Percentiles rank a stretch among this genome's conserved stretches.
Evolutionary conservation across 2,888 invertebrate genomes (phyloP).

Genomic region (Tenodera sinensis): DNA sequence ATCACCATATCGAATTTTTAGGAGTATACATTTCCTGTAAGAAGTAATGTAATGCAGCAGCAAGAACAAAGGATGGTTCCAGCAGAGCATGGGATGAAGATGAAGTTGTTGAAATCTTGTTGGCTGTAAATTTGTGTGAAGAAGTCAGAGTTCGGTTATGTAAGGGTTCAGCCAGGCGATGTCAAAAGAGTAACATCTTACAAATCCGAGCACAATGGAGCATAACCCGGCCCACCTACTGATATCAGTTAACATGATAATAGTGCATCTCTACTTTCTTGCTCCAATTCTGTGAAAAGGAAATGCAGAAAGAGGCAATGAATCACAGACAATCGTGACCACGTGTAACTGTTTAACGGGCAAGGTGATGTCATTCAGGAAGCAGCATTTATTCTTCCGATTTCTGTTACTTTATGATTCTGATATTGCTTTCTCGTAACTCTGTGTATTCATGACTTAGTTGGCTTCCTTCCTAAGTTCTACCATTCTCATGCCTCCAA

Average conservation of each 20-base stretch:
- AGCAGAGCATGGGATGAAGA: no score
- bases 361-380: background rate
- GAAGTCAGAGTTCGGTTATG: background rate
- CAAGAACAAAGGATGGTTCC: no score
- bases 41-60: no score
- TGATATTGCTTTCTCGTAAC: no score
- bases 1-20: no score
- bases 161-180: background rate
- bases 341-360: background rate
- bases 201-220: background rate
- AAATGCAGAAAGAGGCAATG: background rate
- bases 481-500: no score
- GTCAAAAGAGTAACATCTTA: background rate
- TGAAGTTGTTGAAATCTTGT: no score
- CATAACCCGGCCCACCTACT: background rate
- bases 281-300: background rate
- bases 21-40: no score
- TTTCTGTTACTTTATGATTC: no score
- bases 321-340: background rate
- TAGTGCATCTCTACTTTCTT: background rate
- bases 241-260: background rate
- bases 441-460: no score
- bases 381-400: background rate
- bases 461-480: no score
- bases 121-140: background rate